Evolutionary conservation across 2,888 invertebrate species (phyloP).

Genomic region (Marronus borbonicus): DNA sequence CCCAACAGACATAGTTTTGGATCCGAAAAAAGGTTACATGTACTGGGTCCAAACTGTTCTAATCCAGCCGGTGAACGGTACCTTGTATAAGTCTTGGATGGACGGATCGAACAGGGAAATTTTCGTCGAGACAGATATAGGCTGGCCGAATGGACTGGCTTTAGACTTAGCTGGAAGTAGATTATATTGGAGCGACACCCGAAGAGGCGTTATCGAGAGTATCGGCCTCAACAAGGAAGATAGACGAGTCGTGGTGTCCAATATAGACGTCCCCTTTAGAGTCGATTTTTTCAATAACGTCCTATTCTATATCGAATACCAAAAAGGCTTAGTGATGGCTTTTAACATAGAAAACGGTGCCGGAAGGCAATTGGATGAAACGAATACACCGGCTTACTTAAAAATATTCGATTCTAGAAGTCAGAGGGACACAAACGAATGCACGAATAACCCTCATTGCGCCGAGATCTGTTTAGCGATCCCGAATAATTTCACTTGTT

Average conservation of each 20-base stretch:
- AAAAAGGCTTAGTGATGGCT: slow-evolving; percentile 75
- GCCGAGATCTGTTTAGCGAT: slow-evolving; percentile 37
- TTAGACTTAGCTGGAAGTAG: slow-evolving; percentile 74
- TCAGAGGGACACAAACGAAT: slow-evolving; percentile 71
- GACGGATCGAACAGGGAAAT: slow-evolving; percentile 78
- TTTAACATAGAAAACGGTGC: slow-evolving; percentile 70
- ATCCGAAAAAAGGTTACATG: slow-evolving; percentile 80
- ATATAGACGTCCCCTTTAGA: slow-evolving; percentile 74
- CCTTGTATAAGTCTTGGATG: slow-evolving; percentile 82
- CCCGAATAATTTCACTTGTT: slow-evolving; percentile 28
- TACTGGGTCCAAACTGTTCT: slow-evolving; percentile 85
- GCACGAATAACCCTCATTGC: slow-evolving; percentile 72
- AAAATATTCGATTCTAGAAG: slow-evolving; percentile 76
- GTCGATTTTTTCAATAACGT: slow-evolving; percentile 77
- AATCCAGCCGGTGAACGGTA: slow-evolving; percentile 70
- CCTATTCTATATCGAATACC: slow-evolving; percentile 82
- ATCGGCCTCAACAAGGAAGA: slow-evolving; percentile 74
- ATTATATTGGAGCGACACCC: slow-evolving; percentile 84
- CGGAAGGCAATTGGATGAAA: slow-evolving; percentile 72
- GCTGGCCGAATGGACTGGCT: slow-evolving; percentile 85
- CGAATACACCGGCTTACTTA: slow-evolving; percentile 79
- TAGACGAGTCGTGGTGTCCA: slow-evolving; percentile 64
- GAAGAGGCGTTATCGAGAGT: slow-evolving; percentile 79
- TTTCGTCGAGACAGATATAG: slow-evolving; percentile 73
- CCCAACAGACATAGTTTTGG: slow-evolving; percentile 76